Percentiles rank a stretch among this genome's conserved stretches.
Conservation (phyloP, 2,113 vertebrate species). For the Rostratula benghalensis region DNA sequence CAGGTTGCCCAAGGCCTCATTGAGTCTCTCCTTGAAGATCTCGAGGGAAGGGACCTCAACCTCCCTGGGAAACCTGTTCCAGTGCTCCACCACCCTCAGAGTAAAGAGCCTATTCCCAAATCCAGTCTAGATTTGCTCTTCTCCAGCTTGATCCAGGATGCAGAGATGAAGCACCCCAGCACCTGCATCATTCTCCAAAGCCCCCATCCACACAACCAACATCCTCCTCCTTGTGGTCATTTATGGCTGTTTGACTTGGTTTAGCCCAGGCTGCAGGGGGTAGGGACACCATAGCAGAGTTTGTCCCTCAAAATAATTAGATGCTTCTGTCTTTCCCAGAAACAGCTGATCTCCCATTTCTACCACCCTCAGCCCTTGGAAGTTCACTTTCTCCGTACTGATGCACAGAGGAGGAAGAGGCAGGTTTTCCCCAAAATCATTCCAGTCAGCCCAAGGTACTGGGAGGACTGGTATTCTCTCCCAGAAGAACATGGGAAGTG, state of each 20-base stretch:
- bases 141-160: neutral
- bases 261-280: too few relatives aligned
- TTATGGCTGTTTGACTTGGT: neutral
- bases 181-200: neutral
- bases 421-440: neutral
- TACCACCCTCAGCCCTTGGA: neutral
- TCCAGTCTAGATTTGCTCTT: too few relatives aligned
- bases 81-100: too few relatives aligned
- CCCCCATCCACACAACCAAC: too few relatives aligned
- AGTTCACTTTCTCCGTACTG: neutral
- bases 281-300: neutral
- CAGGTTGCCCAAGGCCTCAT: too few relatives aligned
- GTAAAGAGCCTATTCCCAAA: too few relatives aligned
- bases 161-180: accelerated
- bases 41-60: too few relatives aligned
- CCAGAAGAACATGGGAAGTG: accelerated
- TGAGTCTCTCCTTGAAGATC: too few relatives aligned
- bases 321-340: neutral
- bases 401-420: neutral
- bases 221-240: accelerated
- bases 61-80: too few relatives aligned
- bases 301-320: neutral
- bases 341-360: neutral
- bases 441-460: accelerated
- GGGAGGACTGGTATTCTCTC: neutral